Evolutionary conservation across 2,113 vertebrate genomes (phyloP), one percentile per base, ranked within the genome.

Genomic region (Naja naja): DNA sequence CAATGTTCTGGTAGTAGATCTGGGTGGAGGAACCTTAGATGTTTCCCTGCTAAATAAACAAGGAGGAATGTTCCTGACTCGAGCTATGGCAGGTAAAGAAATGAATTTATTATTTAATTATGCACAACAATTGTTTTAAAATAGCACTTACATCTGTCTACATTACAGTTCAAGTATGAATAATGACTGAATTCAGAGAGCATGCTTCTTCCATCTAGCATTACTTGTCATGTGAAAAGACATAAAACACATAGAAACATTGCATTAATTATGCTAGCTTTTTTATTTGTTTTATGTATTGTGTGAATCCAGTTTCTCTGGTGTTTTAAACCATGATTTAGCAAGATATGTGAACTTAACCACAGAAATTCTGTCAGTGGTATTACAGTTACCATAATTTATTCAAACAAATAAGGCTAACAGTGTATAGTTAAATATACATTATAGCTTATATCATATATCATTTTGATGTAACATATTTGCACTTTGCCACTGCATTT

Each of bases 61-160:
- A 97, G 99, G 99, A 92, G 99, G 99, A 74, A 99, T 99, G 99
- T 99, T 99, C 95, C 96, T 99, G 92, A 99, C 99, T 89, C 98
- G 98, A 96, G 99, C 99, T 85, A 99, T 99, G 99, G 99, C 99
- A 97, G 99, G 99, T 99, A 97, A 97, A 97, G 69, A 95, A 25
- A 89, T 64, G 1, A 2, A 20, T 53, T 52, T 52, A 30, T 39
- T 85, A 54, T 8, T 91, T 25, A 55, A 81, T 30, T 8, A 30
- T 49, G 10, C 89, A 11, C 39, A 47, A 8, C 23, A 30, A 5
- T 55, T 34, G 23, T 30, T 54, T 39, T 22, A 81, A 39, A 81
- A 43, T 81, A 81, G 34, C 34, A 43, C 34, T 81, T 81, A 22
- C 34, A 39, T 39, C 69, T 81, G 16, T 81, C 16, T 39, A 39